Evolutionary conservation across 2,113 vertebrate genomes (phyloP).

Genomic region (Neoarius graeffei): DNA sequence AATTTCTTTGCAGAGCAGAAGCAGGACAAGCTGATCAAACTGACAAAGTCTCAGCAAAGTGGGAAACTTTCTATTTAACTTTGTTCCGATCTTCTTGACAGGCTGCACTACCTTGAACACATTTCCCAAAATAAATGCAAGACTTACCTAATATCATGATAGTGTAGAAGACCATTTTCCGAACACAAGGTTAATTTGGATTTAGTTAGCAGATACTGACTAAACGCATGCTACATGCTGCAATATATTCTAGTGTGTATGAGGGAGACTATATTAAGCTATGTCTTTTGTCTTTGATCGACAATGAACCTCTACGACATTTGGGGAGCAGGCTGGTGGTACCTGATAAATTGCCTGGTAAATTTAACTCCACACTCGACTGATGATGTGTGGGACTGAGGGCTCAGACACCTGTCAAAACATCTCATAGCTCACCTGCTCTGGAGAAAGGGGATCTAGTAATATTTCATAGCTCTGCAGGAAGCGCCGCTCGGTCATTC

Average conservation of each 20-base stretch:
- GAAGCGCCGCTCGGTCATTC: neutral
- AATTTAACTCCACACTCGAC: constrained; percentile 58
- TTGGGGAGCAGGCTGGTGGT: constrained; percentile 46
- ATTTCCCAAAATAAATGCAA: neutral
- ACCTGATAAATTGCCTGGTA: constrained; percentile 60
- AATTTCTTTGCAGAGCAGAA: neutral
- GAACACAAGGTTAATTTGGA: neutral
- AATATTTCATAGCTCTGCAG: constrained; percentile 25
- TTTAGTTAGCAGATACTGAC: neutral
- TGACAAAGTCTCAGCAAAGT: constrained; percentile 2
- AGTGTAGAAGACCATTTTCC: neutral
- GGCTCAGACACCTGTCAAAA: constrained; percentile 59
- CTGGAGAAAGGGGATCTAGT: constrained; percentile 26
- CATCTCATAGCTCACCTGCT: constrained; percentile 49
- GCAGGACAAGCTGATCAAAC: constrained; percentile 29
- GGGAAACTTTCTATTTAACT: constrained; percentile 5
- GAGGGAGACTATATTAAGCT: neutral
- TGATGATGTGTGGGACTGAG: constrained; percentile 49
- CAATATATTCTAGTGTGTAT: constrained; percentile 58
- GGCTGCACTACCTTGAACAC: neutral
- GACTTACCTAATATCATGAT: neutral
- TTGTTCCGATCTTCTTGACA: neutral
- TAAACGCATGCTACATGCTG: constrained; percentile 55
- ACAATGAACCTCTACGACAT: constrained; percentile 55
- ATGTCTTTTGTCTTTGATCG: constrained; percentile 42